These are phyloP conservation scores for Myotis vivesi DNA, from an alignment of 2,797 vertebrate species.

Conservation along the genomic window DNA sequence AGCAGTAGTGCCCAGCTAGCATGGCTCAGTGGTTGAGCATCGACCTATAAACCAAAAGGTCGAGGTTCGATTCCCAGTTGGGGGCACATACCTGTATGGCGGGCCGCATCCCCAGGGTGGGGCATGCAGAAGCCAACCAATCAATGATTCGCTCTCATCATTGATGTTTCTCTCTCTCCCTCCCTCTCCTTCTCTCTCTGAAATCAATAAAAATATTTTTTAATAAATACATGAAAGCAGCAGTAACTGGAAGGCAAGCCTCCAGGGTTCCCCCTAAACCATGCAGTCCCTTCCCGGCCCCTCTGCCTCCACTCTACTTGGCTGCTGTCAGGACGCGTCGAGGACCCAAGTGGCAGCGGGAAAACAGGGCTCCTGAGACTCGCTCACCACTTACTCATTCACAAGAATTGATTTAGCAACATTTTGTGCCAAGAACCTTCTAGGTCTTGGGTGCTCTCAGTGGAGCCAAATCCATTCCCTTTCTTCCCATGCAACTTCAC, in stretches of 20 bases:
- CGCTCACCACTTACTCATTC: background rate
- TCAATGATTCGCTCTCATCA: background rate
- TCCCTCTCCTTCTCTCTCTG: background rate
- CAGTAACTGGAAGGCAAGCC: background rate
- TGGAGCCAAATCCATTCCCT: background rate
- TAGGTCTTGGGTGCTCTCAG: background rate
- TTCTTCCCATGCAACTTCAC: background rate
- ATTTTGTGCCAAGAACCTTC: background rate
- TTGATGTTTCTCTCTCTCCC: background rate
- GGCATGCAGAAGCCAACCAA: background rate
- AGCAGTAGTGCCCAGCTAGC: background rate
- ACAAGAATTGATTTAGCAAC: background rate
- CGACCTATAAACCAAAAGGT: background rate
- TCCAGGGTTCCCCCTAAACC: fast-evolving
- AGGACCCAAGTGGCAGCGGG: background rate
- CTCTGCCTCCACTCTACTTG: background rate
- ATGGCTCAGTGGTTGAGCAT: background rate
- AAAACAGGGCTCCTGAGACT: background rate
- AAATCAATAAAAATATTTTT: background rate
- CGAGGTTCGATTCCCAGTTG: background rate
- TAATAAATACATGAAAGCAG: background rate
- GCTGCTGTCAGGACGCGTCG: background rate
- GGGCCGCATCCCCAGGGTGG: no score
- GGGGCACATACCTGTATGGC: background rate
- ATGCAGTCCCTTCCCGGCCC: background rate